These are phyloP conservation scores for Mesoligia furuncula DNA, from an alignment of 2,888 invertebrate genomes.

Conservation along the genomic window DNA sequence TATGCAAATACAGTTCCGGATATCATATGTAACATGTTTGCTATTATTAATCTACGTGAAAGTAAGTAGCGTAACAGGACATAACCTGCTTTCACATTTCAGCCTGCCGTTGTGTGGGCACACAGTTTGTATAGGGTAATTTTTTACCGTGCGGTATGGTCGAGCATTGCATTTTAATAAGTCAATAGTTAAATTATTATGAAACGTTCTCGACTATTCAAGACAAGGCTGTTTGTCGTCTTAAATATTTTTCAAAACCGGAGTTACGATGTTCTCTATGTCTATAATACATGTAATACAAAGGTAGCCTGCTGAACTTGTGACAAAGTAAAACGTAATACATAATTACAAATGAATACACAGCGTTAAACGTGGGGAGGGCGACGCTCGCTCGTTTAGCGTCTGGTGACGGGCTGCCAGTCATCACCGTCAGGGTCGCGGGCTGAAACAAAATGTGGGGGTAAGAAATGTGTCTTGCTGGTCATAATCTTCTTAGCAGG, in stretches of 20 bases:
- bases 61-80: not conserved
- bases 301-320: slow-evolving; percentile 51
- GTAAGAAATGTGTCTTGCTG: not conserved
- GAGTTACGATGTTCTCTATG: not conserved
- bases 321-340: slow-evolving; percentile 46
- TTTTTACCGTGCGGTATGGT: not conserved
- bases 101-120: not conserved
- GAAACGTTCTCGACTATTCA: not conserved
- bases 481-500: not conserved
- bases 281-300: not conserved
- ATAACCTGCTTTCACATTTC: not conserved
- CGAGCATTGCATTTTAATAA: not conserved
- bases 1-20: slow-evolving; percentile 8
- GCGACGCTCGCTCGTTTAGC: slow-evolving; percentile 69
- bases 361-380: slow-evolving; percentile 33
- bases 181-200: not conserved
- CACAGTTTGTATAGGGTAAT: slow-evolving; percentile 16
- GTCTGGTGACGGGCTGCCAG: slow-evolving; percentile 91
- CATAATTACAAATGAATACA: slow-evolving; percentile 64
- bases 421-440: slow-evolving; percentile 90
- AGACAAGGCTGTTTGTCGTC: not conserved
- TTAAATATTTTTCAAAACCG: not conserved
- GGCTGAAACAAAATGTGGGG: slow-evolving; percentile 71
- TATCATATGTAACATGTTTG: slow-evolving; percentile 6
- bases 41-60: not conserved